Evolutionary conservation across 2,113 vertebrate genomes (phyloP).

Genomic region (Columba janthina): DNA sequence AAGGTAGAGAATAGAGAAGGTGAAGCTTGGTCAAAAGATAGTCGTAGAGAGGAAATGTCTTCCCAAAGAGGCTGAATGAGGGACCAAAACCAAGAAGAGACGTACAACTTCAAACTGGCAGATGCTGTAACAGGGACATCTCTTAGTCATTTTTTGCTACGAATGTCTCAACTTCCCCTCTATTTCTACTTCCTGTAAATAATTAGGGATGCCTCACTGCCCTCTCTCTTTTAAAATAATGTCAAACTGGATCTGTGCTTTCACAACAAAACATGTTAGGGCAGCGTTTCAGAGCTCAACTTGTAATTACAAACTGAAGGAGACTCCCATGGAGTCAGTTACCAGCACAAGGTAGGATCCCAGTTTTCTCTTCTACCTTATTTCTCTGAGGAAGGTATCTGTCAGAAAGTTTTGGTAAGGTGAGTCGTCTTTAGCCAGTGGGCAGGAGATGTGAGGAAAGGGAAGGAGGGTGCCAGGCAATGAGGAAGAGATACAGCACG

Average conservation of each 20-base stretch:
- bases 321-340: constrained; percentile 64
- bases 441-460: background rate
- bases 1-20: background rate
- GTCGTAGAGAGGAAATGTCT: background rate
- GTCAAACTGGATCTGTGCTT: constrained; percentile 50
- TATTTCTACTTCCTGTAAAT: background rate
- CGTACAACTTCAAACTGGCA: background rate
- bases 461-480: background rate
- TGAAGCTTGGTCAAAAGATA: background rate
- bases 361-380: background rate
- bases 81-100: background rate
- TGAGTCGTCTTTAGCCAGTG: background rate
- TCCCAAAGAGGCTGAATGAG: background rate
- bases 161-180: background rate
- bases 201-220: background rate
- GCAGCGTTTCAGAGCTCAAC: constrained; percentile 45
- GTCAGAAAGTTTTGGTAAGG: background rate
- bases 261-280: constrained; percentile 59
- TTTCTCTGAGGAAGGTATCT: background rate
- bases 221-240: constrained; percentile 26
- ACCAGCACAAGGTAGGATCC: constrained; percentile 11
- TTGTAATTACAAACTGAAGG: constrained; percentile 59
- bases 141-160: background rate
- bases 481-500: background rate
- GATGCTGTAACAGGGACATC: background rate